phyloP scores from a whole-genome alignment of 2,888 invertebrate species.

The Macrophya alboannulata region DNA sequence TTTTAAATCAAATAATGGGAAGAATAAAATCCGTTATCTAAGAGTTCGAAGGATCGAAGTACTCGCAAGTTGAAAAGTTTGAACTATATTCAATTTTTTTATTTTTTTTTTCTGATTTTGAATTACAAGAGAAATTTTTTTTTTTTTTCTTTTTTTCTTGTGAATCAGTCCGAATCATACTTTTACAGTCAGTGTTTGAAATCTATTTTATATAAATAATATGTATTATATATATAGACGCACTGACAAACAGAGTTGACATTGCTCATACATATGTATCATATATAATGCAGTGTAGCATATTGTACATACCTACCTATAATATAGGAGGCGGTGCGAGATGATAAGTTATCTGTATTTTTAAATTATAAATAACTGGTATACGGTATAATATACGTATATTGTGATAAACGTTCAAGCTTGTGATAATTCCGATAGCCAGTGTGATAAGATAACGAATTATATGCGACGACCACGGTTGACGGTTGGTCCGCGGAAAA shows the following conservation, averaged over 20 bases:
- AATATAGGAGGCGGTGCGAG: not conserved
- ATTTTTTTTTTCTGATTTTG: too few species aligned
- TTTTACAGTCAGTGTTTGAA: not conserved
- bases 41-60: too few species aligned
- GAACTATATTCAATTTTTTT: too few species aligned
- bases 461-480: not conserved
- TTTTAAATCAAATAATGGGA: too few species aligned
- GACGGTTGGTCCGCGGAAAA: not conserved
- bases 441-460: slow-evolving; percentile 32
- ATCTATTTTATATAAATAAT: not conserved
- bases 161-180: too few species aligned
- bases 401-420: slow-evolving; percentile 37
- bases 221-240: not conserved
- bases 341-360: slow-evolving; percentile 34
- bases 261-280: slow-evolving; percentile 3
- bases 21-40: too few species aligned
- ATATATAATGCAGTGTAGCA: not conserved
- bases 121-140: too few species aligned
- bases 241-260: slow-evolving; percentile 32
- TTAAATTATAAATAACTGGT: slow-evolving; percentile 28
- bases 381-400: not conserved
- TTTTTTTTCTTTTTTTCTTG: too few species aligned
- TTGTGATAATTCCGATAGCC: slow-evolving; percentile 37
- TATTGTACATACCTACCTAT: slow-evolving; percentile 1
- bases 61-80: too few species aligned